Conservation (phyloP, 2,888 invertebrate genomes). For the Phania funesta region DNA sequence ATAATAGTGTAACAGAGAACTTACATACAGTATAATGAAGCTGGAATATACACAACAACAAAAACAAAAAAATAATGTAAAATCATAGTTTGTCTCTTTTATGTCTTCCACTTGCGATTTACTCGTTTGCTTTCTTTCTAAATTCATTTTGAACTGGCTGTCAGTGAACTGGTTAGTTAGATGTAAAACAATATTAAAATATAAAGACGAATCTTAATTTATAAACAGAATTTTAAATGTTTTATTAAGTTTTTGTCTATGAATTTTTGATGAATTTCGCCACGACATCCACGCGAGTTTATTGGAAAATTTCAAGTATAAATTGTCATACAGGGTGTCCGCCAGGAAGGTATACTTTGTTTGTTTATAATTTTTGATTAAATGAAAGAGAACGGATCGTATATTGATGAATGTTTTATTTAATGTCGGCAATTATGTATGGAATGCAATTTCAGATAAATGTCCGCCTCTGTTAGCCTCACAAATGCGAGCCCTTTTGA, state of each 20-base stretch:
- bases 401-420: no score
- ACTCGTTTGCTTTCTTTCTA: not conserved
- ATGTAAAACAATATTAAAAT: constrained; percentile 7
- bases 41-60: not conserved
- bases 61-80: not conserved
- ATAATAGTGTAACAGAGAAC: not conserved
- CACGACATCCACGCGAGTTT: not conserved
- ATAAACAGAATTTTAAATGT: constrained; percentile 32
- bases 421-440: no score
- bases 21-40: not conserved
- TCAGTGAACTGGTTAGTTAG: constrained; percentile 46
- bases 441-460: no score
- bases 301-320: not conserved
- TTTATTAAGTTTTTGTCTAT: constrained; percentile 6
- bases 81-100: constrained; percentile 5
- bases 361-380: no score
- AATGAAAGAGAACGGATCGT: no score
- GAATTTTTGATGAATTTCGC: no score
- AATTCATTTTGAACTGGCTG: constrained; percentile 55
- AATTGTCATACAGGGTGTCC: not conserved
- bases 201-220: constrained; percentile 12
- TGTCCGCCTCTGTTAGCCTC: no score
- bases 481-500: no score
- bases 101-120: no score
- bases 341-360: no score